Conservation (phyloP, 2,888 invertebrate genomes). For the Polylopha cassiicola region DNA sequence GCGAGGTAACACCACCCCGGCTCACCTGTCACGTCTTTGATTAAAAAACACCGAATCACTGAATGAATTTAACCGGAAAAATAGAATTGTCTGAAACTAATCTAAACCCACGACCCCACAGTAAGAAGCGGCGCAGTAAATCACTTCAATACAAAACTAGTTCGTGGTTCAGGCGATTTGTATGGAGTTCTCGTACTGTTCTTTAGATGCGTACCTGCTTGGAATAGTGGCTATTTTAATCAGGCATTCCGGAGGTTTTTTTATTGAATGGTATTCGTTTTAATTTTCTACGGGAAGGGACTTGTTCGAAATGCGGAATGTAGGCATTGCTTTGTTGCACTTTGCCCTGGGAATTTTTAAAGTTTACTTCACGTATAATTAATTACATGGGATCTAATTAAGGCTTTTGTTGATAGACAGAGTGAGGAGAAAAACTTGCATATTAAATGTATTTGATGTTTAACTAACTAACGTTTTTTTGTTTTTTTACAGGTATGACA, state of each 20-base stretch:
- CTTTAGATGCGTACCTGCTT: constrained; percentile 18
- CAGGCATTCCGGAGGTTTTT: constrained; percentile 66
- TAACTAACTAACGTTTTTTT: too few relatives aligned
- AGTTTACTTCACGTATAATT: too few relatives aligned
- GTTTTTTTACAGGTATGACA: too few relatives aligned
- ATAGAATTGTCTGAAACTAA: constrained; percentile 62
- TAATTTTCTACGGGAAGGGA: constrained; percentile 42
- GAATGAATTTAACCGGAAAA: constrained; percentile 53
- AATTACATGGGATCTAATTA: too few relatives aligned
- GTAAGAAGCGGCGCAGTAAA: too few relatives aligned
- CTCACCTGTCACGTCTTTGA: constrained; percentile 36
- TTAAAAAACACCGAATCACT: constrained; percentile 43
- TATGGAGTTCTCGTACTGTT: constrained; percentile 2
- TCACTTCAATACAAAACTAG: too few relatives aligned
- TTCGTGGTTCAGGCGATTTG: too few relatives aligned
- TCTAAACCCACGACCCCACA: constrained; percentile 58
- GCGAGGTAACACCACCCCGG: constrained; percentile 19
- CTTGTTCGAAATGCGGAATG: constrained; percentile 31
- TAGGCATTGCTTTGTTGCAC: not conserved
- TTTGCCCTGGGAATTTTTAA: too few relatives aligned
- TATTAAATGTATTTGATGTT: too few relatives aligned
- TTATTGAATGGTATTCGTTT: constrained; percentile 41
- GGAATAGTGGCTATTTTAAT: constrained; percentile 58
- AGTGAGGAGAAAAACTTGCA: too few relatives aligned
- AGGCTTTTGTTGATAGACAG: too few relatives aligned